Percentiles rank a stretch among this genome's conserved stretches.
Conservation (phyloP, 2,113 vertebrate genomes). For the Gallinago paraguaiae region DNA sequence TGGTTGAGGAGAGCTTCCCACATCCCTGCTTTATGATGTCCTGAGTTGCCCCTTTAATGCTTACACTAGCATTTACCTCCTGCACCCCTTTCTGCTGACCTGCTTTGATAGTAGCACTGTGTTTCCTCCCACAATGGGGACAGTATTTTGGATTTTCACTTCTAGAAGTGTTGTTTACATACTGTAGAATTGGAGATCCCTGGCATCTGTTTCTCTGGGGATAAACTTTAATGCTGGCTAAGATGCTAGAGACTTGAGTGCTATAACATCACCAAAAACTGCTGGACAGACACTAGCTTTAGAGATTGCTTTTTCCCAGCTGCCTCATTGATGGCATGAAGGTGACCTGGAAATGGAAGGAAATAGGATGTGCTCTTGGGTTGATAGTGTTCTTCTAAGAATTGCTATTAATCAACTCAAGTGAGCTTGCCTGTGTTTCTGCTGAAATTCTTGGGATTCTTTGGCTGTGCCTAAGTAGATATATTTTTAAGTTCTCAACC, state of each 20-base stretch:
- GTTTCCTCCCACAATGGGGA: background rate
- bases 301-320: background rate
- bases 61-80: background rate
- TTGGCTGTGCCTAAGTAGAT: background rate
- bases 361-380: background rate
- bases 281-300: background rate
- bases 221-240: background rate
- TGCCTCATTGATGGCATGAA: background rate
- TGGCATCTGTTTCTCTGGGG: background rate
- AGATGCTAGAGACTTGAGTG: background rate
- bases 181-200: background rate
- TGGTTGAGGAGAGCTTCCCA: background rate
- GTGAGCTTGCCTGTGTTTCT: background rate
- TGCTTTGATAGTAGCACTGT: background rate
- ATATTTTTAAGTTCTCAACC: background rate
- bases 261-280: background rate
- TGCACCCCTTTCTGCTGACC: background rate
- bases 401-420: background rate
- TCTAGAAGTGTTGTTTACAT: background rate
- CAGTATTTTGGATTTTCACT: background rate
- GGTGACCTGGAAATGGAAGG: background rate
- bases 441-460: background rate
- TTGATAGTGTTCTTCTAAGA: background rate
- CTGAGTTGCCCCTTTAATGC: background rate
- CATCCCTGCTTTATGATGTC: background rate